Evolutionary conservation across 2,888 invertebrate genomes (phyloP).

Genomic region (Acrobasis consociella): DNA sequence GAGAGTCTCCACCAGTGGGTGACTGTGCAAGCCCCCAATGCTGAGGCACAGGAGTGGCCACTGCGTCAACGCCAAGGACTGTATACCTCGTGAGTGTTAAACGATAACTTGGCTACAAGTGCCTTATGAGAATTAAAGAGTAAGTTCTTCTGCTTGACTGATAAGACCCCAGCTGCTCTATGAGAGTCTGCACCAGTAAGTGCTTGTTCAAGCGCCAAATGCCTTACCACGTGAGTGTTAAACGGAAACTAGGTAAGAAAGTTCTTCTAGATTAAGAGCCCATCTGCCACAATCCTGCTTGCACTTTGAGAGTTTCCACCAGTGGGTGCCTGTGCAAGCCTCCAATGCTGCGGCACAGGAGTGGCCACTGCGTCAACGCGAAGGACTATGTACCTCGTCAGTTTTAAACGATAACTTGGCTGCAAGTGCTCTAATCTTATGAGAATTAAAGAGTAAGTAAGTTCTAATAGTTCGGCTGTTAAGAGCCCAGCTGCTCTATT

Average conservation of each 20-base stretch:
- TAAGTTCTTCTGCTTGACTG: too few relatives aligned
- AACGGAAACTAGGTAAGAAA: too few relatives aligned
- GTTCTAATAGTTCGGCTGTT: slow-evolving; percentile 65
- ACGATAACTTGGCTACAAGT: too few relatives aligned
- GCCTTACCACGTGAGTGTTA: too few relatives aligned
- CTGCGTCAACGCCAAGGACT: slow-evolving; percentile 54
- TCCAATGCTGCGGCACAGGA: slow-evolving; percentile 59
- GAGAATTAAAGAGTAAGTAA: slow-evolving; percentile 46
- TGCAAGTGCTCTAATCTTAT: too few relatives aligned
- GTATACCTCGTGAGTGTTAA: slow-evolving; percentile 31
- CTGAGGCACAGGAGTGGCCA: slow-evolving; percentile 59
- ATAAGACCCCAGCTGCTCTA: too few relatives aligned
- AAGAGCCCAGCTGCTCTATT: slow-evolving; percentile 60
- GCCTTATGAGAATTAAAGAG: too few relatives aligned
- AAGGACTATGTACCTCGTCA: slow-evolving; percentile 54
- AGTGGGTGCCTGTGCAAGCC: slow-evolving; percentile 65
- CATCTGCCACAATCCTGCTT: slow-evolving; percentile 55
- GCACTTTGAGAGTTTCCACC: slow-evolving; percentile 51
- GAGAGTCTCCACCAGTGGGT: slow-evolving; percentile 57
- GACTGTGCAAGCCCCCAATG: slow-evolving; percentile 62
- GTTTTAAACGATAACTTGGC: too few relatives aligned
- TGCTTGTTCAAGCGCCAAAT: too few relatives aligned
- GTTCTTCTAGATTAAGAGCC: slow-evolving; percentile 63
- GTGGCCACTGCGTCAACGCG: slow-evolving; percentile 56
- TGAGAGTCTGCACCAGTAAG: too few relatives aligned